A percentile compares a stretch with the other conserved stretches of the same genome.
Conservation (phyloP, 2,113 vertebrate genomes). For the Loxodonta africana region DNA sequence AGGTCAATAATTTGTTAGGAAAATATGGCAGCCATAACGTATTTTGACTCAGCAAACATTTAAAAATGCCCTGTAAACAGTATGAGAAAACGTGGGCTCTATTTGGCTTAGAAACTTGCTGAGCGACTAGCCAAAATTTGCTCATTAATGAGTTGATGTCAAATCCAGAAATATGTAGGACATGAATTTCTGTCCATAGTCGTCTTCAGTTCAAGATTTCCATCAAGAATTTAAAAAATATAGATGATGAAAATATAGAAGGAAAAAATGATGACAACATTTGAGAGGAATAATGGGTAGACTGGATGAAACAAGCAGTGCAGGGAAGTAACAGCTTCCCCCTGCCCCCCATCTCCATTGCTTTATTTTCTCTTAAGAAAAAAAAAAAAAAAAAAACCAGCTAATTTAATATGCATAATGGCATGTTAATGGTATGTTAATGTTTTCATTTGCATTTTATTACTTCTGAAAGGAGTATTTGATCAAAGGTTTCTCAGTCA, state of each 20-base stretch:
- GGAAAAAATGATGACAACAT: not conserved
- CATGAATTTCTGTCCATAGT: not conserved
- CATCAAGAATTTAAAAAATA: not conserved
- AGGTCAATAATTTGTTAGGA: not conserved
- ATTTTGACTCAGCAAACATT: not conserved
- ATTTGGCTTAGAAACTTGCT: not conserved
- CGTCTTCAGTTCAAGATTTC: not conserved
- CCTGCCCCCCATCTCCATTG: fast-evolving
- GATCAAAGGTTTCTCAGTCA: not conserved
- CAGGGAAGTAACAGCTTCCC: not conserved
- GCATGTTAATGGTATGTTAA: not conserved
- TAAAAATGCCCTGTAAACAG: not conserved
- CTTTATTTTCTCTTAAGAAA: not conserved
- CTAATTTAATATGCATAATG: not conserved
- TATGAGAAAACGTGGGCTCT: not conserved
- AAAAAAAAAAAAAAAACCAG: not conserved
- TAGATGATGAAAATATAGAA: not conserved
- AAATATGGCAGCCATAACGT: not conserved
- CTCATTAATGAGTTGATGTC: not conserved
- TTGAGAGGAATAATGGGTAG: not conserved
- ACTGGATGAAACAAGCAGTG: not conserved
- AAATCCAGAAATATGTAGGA: not conserved
- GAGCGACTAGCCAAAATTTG: not conserved
- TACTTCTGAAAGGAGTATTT: not conserved
- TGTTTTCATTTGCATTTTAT: not conserved